Evolutionary conservation across 2,113 vertebrate genomes (phyloP).

Genomic region (Carlito syrichta): DNA sequence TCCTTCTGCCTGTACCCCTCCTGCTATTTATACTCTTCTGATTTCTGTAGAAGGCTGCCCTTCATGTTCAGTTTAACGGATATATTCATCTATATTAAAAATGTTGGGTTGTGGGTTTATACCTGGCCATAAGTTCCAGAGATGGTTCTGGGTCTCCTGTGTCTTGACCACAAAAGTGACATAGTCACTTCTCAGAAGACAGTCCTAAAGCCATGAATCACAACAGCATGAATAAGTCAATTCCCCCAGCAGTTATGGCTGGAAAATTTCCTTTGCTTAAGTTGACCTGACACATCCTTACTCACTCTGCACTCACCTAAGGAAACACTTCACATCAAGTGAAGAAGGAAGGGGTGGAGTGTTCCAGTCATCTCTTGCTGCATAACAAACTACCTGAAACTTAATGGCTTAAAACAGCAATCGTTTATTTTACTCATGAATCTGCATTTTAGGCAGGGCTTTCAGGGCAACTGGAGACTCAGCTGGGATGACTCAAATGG

Average conservation of each 20-base stretch:
- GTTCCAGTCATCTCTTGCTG: not conserved
- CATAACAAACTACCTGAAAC: not conserved
- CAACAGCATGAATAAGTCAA: not conserved
- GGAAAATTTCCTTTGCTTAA: not conserved
- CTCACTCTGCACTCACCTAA: not conserved
- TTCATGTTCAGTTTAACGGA: not conserved
- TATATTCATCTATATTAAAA: conserved; percentile 13
- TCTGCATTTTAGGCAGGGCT: not conserved
- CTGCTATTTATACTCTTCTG: not conserved
- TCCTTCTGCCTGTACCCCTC: not conserved
- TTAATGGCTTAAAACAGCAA: not conserved
- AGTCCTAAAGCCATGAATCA: not conserved
- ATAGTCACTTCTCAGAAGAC: not conserved
- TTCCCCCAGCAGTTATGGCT: not conserved
- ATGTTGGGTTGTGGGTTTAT: not conserved
- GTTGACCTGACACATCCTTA: not conserved
- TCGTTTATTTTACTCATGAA: not conserved
- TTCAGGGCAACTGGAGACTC: not conserved
- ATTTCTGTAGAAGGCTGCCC: not conserved
- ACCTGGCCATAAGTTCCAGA: not conserved
- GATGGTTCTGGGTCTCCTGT: not conserved
- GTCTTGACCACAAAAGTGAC: conserved; percentile 12
- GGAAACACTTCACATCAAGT: not conserved
- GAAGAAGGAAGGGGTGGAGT: not conserved
- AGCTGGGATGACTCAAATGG: not conserved